These are phyloP conservation scores for Piezodorus guildinii DNA, from an alignment of 1,140 invertebrate species.

Conservation along the genomic window DNA sequence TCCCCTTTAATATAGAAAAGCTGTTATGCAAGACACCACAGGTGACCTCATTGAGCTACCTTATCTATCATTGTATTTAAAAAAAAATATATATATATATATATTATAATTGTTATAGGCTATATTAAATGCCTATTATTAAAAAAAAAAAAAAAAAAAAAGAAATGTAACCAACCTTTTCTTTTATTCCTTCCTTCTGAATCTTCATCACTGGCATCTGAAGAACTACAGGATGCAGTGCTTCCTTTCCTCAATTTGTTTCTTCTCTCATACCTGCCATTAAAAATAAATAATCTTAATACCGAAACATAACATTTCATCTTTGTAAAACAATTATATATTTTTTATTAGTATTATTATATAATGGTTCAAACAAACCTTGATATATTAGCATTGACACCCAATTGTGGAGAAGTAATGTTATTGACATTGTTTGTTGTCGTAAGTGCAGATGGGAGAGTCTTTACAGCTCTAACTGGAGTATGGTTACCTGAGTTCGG, in stretches of 20 bases:
- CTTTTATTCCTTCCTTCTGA: slow-evolving; percentile 68
- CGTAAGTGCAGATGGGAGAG: slow-evolving; percentile 41
- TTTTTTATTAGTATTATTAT: neutral
- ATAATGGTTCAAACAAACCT: neutral
- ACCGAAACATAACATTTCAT: neutral
- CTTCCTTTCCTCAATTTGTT: slow-evolving; percentile 62
- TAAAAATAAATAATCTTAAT: neutral
- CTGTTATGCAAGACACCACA: too few relatives aligned
- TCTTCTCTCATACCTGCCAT: slow-evolving; percentile 37
- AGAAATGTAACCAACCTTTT: slow-evolving; percentile 11
- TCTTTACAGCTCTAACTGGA: slow-evolving; percentile 33
- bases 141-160: neutral
- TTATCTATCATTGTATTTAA: too few relatives aligned
- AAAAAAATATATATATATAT: too few relatives aligned
- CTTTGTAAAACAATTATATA: neutral
- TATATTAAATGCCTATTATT: too few relatives aligned
- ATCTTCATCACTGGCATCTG: slow-evolving; percentile 83
- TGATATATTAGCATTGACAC: slow-evolving; percentile 5
- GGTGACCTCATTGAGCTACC: too few relatives aligned
- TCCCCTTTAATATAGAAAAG: too few relatives aligned
- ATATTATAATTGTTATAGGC: too few relatives aligned
- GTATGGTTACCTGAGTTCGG: slow-evolving; percentile 28
- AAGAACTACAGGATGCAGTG: slow-evolving; percentile 77
- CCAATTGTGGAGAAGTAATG: slow-evolving; percentile 23
- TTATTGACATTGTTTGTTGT: slow-evolving; percentile 24